phyloP scores from a whole-genome alignment of 2,888 invertebrate species.

The Coleophora flavipennella region DNA sequence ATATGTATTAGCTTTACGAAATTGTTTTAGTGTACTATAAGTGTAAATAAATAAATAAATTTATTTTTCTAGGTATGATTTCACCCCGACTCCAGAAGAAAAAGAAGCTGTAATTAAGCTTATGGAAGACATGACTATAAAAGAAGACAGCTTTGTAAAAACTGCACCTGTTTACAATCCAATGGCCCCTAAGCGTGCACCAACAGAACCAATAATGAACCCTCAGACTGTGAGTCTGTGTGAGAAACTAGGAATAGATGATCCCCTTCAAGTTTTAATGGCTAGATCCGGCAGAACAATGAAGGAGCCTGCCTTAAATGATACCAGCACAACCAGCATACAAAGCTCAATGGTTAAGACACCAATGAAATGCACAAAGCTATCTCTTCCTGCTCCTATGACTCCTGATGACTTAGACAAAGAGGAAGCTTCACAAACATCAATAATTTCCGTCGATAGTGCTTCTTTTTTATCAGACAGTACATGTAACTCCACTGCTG shows the following conservation, averaged over 20 bases:
- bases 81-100: slow-evolving; percentile 83
- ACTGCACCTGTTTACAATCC: slow-evolving; percentile 78
- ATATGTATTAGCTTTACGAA: too few species aligned
- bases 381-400: slow-evolving; percentile 51
- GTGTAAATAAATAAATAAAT: neutral
- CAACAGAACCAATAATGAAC: slow-evolving; percentile 73
- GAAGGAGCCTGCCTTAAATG: slow-evolving; percentile 25
- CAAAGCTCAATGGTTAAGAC: slow-evolving; percentile 21
- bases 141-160: slow-evolving; percentile 82
- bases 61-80: slow-evolving; percentile 71
- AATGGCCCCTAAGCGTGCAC: slow-evolving; percentile 38
- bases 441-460: slow-evolving; percentile 22
- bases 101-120: slow-evolving; percentile 74
- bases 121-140: slow-evolving; percentile 78
- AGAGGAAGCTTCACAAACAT: slow-evolving; percentile 22
- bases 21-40: too few species aligned
- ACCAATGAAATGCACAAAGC: slow-evolving; percentile 39
- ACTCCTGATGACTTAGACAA: slow-evolving; percentile 38
- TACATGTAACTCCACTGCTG: slow-evolving; percentile 25
- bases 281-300: slow-evolving; percentile 60
- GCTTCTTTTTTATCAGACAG: slow-evolving; percentile 26
- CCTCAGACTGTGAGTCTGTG: slow-evolving; percentile 80
- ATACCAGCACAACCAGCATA: slow-evolving; percentile 5
- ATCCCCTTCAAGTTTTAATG: slow-evolving; percentile 81
- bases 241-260: slow-evolving; percentile 80